A percentile compares a stretch with the other conserved stretches of the same genome.
Conservation (phyloP, 2,888 invertebrate species). For the Taphrorychus bicolor region DNA sequence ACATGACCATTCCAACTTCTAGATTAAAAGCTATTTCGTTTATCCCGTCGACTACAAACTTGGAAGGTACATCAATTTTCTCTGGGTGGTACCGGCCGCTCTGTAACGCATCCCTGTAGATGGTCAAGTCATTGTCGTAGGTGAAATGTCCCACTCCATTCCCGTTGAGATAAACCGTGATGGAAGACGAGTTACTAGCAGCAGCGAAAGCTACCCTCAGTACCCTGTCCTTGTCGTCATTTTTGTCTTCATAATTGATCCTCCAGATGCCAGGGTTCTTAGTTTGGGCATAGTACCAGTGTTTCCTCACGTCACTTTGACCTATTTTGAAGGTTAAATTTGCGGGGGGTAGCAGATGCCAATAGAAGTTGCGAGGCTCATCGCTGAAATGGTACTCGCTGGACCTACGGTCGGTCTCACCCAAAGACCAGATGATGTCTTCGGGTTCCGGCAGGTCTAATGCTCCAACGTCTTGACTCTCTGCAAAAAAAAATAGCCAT, state of each 20-base stretch:
- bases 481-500: neutral
- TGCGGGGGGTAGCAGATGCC: conserved; percentile 32
- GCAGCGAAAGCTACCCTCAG: conserved; percentile 28
- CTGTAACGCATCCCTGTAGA: conserved; percentile 29
- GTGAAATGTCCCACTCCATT: conserved; percentile 10
- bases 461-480: neutral
- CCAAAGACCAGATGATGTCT: conserved; percentile 28
- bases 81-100: conserved; percentile 23
- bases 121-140: conserved; percentile 20
- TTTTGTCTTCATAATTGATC: conserved; percentile 7
- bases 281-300: conserved; percentile 31
- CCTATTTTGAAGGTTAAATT: conserved; percentile 26
- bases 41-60: conserved; percentile 1
- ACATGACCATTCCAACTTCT: conserved; percentile 28
- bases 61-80: conserved; percentile 15
- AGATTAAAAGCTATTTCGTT: conserved; percentile 21
- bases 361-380: conserved; percentile 28
- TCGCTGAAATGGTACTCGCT: conserved; percentile 20
- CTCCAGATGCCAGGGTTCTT: conserved; percentile 16
- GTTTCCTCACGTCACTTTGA: conserved; percentile 11
- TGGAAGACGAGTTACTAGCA: conserved; percentile 14
- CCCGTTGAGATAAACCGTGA: conserved; percentile 8
- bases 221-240: conserved; percentile 3
- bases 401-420: conserved; percentile 27
- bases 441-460: conserved; percentile 22